Evolutionary conservation across 1,140 invertebrate species (phyloP), one percentile per base, ranked within the genome.

Genomic region (Drosophila pectinifera): DNA sequence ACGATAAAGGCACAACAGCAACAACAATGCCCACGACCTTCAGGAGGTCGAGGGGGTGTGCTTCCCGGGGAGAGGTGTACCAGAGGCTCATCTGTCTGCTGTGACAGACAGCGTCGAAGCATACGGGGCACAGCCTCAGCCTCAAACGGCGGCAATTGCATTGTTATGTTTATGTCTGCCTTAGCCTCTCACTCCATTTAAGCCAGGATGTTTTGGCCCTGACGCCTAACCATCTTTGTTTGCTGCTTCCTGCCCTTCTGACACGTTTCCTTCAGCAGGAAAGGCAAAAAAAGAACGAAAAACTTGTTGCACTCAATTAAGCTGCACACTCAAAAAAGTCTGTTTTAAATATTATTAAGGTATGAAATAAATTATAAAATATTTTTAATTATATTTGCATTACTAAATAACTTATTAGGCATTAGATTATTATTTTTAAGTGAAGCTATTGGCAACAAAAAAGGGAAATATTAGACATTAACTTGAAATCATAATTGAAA

Each of bases 281-380:
- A 36, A 49, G 4, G 3, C 16, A 10, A 36, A 34, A 45, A 26
- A n/a, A 24, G 5, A 72, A n/a, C 14, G 16, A 20, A 13, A n/a
- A 24, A 78, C 76, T 78, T 78, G 74, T 78, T 78, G 76, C 76
- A 72, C 54, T 53, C 48, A 65, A 78, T 78, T 78, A 78, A 57
- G 74, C 4, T 64, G 20, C 13, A 13, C 59, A 59, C 59, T 13
- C 2, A n/a, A 31, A 38, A 14, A 36, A 24, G 11, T 11, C 0
- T 4, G 18, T 38, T 36, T 36, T 41, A n/a, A 38, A n/a, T 38
- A 36, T 14, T n/a, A n/a, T n/a, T 38, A 5, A n/a, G 39, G 7
- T 18, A 13, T 18, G 1, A 36, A 24, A 1, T n/a, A n/a, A 3
- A 14, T 45, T 14, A 1, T 22, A 43, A 14, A 38, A 38, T n/a